These are phyloP conservation scores for Idaea biselata DNA, from an alignment of 2,888 invertebrate species.

Conservation along the genomic window DNA sequence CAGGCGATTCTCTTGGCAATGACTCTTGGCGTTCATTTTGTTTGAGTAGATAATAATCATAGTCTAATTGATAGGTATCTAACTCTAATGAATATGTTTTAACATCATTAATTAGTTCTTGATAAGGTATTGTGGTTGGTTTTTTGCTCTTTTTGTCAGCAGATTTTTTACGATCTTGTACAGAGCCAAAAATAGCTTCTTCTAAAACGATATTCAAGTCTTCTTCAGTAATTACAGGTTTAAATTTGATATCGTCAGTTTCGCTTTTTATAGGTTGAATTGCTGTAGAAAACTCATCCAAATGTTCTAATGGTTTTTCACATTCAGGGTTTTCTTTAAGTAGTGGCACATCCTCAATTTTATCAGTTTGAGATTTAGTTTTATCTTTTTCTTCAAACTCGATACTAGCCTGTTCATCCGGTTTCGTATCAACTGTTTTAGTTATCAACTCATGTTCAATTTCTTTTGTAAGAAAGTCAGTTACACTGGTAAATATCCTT, in stretches of 20 bases:
- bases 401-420: background rate
- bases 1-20: conserved; percentile 6
- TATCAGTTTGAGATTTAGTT: background rate
- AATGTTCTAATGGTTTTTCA: background rate
- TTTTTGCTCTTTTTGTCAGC: conserved; percentile 31
- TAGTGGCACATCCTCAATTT: background rate
- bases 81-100: conserved; percentile 61
- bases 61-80: conserved; percentile 55
- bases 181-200: conserved; percentile 83
- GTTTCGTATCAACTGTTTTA: background rate
- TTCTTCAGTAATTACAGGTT: conserved; percentile 31
- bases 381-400: background rate
- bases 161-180: conserved; percentile 74
- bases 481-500: conserved; percentile 9
- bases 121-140: conserved; percentile 47
- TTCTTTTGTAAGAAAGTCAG: conserved; percentile 20
- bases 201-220: conserved; percentile 56
- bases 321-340: conserved; percentile 6
- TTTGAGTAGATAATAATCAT: conserved; percentile 53
- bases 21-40: conserved; percentile 29
- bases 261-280: background rate
- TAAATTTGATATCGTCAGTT: conserved; percentile 8
- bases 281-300: background rate
- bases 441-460: conserved; percentile 11
- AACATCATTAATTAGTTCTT: conserved; percentile 56